These are phyloP conservation scores for Notodonta ziczac DNA, from an alignment of 2,888 invertebrate genomes.

Conservation along the genomic window DNA sequence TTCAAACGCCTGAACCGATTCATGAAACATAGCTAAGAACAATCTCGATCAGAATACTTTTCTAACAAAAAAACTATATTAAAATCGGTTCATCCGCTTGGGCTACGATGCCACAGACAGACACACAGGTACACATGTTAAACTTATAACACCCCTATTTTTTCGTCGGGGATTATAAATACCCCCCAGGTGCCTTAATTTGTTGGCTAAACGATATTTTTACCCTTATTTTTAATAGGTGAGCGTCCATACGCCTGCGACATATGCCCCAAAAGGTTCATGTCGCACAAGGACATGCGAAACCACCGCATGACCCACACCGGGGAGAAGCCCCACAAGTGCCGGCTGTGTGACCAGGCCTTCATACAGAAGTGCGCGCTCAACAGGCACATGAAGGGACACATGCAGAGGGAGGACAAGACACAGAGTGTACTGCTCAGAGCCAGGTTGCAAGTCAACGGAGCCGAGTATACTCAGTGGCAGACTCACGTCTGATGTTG, in stretches of 20 bases:
- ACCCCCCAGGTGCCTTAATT: too few relatives aligned
- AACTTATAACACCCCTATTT: too few relatives aligned
- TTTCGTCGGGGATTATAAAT: too few relatives aligned
- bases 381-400: conserved; percentile 94
- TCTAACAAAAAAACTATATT: too few relatives aligned
- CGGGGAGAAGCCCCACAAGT: conserved; percentile 96
- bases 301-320: conserved; percentile 96
- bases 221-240: conserved; percentile 57
- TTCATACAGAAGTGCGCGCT: conserved; percentile 97
- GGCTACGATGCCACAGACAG: too few relatives aligned
- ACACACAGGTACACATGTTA: too few relatives aligned
- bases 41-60: too few relatives aligned
- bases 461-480: conserved; percentile 29
- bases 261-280: conserved; percentile 95
- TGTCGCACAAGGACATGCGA: conserved; percentile 95
- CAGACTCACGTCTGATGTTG: conserved; percentile 4
- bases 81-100: too few relatives aligned
- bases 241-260: conserved; percentile 93
- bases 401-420: conserved; percentile 47
- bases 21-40: too few relatives aligned
- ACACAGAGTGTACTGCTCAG: conserved; percentile 31
- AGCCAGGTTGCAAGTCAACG: conserved; percentile 23
- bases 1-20: too few relatives aligned
- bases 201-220: neutral
- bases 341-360: conserved; percentile 93